A percentile compares a stretch with the other conserved stretches of the same genome.
Conservation (phyloP, 2,797 vertebrate genomes). For the Gobio occitaniae region DNA sequence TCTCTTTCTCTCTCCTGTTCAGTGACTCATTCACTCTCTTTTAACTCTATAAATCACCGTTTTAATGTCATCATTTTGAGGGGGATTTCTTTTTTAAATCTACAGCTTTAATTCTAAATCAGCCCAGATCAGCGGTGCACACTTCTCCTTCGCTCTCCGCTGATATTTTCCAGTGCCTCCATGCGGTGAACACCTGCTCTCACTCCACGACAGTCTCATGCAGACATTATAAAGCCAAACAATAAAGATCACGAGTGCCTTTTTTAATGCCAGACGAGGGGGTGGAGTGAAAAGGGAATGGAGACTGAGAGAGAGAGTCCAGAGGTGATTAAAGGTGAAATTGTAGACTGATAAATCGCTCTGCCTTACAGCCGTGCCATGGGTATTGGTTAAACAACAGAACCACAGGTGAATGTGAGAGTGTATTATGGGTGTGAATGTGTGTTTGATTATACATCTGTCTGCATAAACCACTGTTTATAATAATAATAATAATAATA, state of each 20-base stretch:
- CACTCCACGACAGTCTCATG: conserved; percentile 30
- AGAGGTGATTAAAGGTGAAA: conserved; percentile 39
- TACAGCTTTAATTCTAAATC: not conserved
- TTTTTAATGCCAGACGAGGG: conserved; percentile 12
- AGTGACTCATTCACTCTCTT: not conserved
- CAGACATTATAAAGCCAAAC: conserved; percentile 35
- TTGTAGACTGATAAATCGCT: conserved; percentile 27
- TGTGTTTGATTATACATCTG: not conserved
- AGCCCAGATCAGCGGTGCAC: conserved; percentile 16
- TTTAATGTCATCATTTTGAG: not conserved
- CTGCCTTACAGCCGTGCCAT: not conserved
- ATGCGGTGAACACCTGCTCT: conserved; percentile 43
- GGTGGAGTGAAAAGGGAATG: conserved; percentile 11
- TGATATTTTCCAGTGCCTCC: conserved; percentile 35
- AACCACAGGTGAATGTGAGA: not conserved
- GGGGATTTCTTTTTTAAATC: not conserved
- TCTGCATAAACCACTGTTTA: not conserved
- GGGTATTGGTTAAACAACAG: conserved; percentile 5
- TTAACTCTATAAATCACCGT: not conserved
- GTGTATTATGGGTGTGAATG: not conserved
- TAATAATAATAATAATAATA: no score
- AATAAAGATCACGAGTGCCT: conserved; percentile 22
- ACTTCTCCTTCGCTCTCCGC: conserved; percentile 15
- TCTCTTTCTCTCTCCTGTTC: not conserved
- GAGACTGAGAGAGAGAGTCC: conserved; percentile 14